Percentiles rank a stretch among this genome's conserved stretches.
These are phyloP conservation scores for Ernsta delagoae DNA, from an alignment of 2,888 invertebrate genomes.

Conservation along the genomic window DNA sequence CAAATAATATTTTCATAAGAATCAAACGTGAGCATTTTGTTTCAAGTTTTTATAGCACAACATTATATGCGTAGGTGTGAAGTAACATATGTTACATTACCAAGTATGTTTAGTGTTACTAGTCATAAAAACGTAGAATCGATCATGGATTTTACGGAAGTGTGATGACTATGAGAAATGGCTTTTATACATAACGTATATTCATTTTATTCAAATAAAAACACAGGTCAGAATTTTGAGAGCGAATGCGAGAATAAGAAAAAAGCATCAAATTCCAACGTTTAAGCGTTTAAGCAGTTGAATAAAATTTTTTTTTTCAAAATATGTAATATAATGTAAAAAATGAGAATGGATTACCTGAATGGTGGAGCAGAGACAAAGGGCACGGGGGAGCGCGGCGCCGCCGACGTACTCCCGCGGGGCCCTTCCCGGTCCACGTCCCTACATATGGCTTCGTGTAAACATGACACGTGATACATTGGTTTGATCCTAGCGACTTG, in stretches of 20 bases:
- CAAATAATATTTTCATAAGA: conserved; percentile 18
- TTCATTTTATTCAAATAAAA: no score
- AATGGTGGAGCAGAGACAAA: conserved; percentile 70
- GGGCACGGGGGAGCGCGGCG: conserved; percentile 74
- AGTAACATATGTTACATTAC: conserved; percentile 24
- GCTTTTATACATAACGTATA: neutral
- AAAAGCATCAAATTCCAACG: neutral
- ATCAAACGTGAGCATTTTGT: conserved; percentile 13
- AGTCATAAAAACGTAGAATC: conserved; percentile 22
- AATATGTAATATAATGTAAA: no score
- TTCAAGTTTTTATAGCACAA: neutral
- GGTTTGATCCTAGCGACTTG: neutral
- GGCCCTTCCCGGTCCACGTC: conserved; percentile 73
- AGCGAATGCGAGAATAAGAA: neutral
- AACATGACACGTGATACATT: conserved; percentile 30
- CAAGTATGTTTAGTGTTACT: conserved; percentile 24
- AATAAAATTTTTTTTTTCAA: no score
- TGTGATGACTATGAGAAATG: neutral
- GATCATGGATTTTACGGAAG: conserved; percentile 20
- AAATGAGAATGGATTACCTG: conserved; percentile 64
- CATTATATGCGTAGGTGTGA: conserved; percentile 21
- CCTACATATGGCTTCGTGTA: conserved; percentile 57
- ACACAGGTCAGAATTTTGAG: neutral
- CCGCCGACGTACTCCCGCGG: conserved; percentile 63
- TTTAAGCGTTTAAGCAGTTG: no score